Conservation (phyloP, 2,797 vertebrate genomes). For the Microcaecilia unicolor region DNA sequence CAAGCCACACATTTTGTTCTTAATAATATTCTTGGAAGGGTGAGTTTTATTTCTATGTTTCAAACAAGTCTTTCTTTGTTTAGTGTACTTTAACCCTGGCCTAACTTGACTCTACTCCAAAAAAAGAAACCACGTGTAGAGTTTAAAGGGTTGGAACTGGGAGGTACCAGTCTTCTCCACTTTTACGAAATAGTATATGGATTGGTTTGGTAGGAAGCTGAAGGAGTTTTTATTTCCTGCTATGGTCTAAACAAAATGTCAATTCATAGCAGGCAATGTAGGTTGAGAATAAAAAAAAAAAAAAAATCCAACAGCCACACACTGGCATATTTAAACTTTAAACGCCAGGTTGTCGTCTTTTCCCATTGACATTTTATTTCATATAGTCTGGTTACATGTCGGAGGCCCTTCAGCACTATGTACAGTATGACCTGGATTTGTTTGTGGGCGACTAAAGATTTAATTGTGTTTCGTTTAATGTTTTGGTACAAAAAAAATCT, state of each 20-base stretch:
- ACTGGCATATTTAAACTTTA: too few relatives aligned
- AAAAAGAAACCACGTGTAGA: not conserved
- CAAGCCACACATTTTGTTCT: too few relatives aligned
- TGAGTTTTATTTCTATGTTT: not conserved
- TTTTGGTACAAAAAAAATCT: too few relatives aligned
- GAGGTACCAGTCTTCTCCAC: not conserved
- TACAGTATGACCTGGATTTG: not conserved
- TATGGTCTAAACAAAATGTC: constrained; percentile 5
- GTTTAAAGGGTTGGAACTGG: constrained; percentile 10
- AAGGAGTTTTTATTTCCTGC: not conserved
- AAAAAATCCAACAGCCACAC: too few relatives aligned
- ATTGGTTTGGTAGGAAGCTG: not conserved
- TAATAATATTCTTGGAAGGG: not conserved
- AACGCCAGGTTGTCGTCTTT: too few relatives aligned
- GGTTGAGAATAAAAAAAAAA: constrained; percentile 5
- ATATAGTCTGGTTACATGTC: too few relatives aligned
- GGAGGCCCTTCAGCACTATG: too few relatives aligned
- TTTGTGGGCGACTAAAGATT: not conserved
- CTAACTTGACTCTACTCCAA: constrained; percentile 8
- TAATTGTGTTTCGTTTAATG: too few relatives aligned
- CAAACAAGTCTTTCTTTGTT: constrained; percentile 8
- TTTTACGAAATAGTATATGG: constrained; percentile 1
- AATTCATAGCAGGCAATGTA: constrained; percentile 9
- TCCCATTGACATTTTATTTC: too few relatives aligned
- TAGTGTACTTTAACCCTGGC: constrained; percentile 33